Base-by-base conservation (phyloP, 2,797 vertebrate species). In the Spondyliosoma cantharus region DNA sequence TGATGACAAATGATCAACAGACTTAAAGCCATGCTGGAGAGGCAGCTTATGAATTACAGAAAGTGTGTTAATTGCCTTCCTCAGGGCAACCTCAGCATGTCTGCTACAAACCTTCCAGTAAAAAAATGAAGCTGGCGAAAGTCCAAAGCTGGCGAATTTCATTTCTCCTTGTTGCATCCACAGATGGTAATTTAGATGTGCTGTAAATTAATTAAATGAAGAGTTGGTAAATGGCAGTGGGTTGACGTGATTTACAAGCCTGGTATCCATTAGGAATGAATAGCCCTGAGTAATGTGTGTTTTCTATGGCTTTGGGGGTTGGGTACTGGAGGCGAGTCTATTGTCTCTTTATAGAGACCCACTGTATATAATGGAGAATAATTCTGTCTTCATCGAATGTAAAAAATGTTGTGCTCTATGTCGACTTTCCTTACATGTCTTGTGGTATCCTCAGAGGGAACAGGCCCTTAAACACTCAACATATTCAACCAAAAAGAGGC, bases 171-270 rank as follows among this genome's bases (percentile, higher is more conserved):
- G 62, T 50, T 64, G 58, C 67, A 84, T 77, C 52, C 74, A 82
- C 85, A 90, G 87, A 89, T 89, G 82, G 73, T 74, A 78, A 87
- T 90, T 78, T 54, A 86, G 78, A 89, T 87, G 80, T 50, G 25
- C 70, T 50, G 79, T 66, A 54, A 88, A 88, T 82, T 88, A 72
- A 92, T 93, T 86, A 87, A 86, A 89, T 25, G 78, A 76, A 81
- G 64, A 83, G 82, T 61, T 42, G 46, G 62, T 82, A 79, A 89
- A 86, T 83, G 79, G 84, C 71, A 78, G 85, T 29, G 3, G 48
- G 74, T 22, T 78, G 88, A 71, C 19, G 15, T 91, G 89, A 93
- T 92, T 92, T 91, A 93, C 68, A 60, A 54, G 62, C 72, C 69
- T 43, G 53, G 46, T 56, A 59, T 86, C 73, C 83, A 87, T 90